phyloP scores from a whole-genome alignment of 1,140 invertebrate species.

The Centruroides vittatus region DNA sequence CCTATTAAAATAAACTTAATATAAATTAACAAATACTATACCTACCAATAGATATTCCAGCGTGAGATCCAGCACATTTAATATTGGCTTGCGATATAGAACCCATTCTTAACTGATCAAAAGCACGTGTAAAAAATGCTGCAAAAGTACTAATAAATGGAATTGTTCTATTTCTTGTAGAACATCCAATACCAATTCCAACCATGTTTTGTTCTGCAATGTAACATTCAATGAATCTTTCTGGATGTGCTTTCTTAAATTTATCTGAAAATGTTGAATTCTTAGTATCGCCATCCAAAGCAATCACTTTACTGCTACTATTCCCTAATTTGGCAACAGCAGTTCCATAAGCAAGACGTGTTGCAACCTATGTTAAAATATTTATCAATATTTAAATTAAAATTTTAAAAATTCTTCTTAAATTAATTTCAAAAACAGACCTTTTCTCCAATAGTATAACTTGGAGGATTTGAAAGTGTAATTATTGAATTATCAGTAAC shows the following conservation, averaged over 20 bases:
- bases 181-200: slow-evolving; percentile 85
- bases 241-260: slow-evolving; percentile 50
- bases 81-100: slow-evolving; percentile 97
- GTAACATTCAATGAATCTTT: slow-evolving; percentile 90
- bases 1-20: too few species aligned
- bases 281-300: slow-evolving; percentile 92
- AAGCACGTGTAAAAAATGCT: slow-evolving; percentile 90
- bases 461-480: slow-evolving; percentile 64
- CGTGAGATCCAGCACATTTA: slow-evolving; percentile 90
- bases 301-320: slow-evolving; percentile 69
- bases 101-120: slow-evolving; percentile 95
- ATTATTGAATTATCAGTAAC: slow-evolving; percentile 55
- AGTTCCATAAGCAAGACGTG: slow-evolving; percentile 84
- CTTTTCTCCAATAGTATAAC: slow-evolving; percentile 52
- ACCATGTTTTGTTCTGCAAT: slow-evolving; percentile 98
- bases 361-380: slow-evolving; percentile 49
- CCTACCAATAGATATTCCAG: slow-evolving; percentile 66
- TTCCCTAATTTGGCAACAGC: slow-evolving; percentile 77
- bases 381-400: neutral
- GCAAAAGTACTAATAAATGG: slow-evolving; percentile 95
- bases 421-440: slow-evolving; percentile 2
- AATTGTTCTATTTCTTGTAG: slow-evolving; percentile 73
- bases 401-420: neutral
- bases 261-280: slow-evolving; percentile 96
- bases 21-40: neutral